Evolutionary conservation across 2,797 vertebrate species (phyloP).

Genomic region (Poeciliopsis turneri): DNA sequence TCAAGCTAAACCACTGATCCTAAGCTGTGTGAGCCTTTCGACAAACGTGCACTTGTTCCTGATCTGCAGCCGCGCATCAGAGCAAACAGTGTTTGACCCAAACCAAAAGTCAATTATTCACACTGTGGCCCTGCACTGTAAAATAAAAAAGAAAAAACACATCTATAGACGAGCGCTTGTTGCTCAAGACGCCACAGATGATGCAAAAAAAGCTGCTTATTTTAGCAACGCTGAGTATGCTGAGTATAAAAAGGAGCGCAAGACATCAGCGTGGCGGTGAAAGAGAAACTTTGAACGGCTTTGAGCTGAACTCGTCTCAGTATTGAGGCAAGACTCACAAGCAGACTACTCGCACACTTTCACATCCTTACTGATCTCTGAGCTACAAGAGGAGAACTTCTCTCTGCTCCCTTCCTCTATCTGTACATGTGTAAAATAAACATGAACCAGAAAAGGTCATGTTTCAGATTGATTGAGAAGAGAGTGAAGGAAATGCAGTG

Average conservation of each 20-base stretch:
- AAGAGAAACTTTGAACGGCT: slow-evolving; percentile 36
- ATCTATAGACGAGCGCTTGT: not conserved
- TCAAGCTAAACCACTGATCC: slow-evolving; percentile 81
- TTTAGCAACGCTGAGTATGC: not conserved
- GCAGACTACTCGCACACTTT: slow-evolving; percentile 62
- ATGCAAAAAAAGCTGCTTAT: not conserved
- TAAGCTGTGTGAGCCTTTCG: slow-evolving; percentile 76
- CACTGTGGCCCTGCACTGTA: not conserved
- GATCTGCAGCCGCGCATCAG: slow-evolving; percentile 52
- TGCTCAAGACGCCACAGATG: not conserved
- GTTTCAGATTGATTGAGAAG: not conserved
- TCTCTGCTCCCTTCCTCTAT: slow-evolving; percentile 57
- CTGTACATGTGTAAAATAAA: slow-evolving; percentile 20
- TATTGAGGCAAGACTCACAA: slow-evolving; percentile 69
- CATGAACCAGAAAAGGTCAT: slow-evolving; percentile 6
- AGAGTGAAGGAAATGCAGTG: not conserved
- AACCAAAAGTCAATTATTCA: slow-evolving; percentile 11
- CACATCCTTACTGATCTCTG: slow-evolving; percentile 68
- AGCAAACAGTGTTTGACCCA: slow-evolving; percentile 28
- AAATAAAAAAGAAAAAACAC: slow-evolving; percentile 9
- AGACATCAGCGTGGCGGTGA: slow-evolving; percentile 15
- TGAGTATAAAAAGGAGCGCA: not conserved
- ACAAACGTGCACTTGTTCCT: slow-evolving; percentile 65
- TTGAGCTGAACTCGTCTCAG: slow-evolving; percentile 71
- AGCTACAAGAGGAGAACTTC: slow-evolving; percentile 47